Evolutionary conservation across 2,113 vertebrate species (phyloP).

Genomic region (Nyctereutes procyonoides): DNA sequence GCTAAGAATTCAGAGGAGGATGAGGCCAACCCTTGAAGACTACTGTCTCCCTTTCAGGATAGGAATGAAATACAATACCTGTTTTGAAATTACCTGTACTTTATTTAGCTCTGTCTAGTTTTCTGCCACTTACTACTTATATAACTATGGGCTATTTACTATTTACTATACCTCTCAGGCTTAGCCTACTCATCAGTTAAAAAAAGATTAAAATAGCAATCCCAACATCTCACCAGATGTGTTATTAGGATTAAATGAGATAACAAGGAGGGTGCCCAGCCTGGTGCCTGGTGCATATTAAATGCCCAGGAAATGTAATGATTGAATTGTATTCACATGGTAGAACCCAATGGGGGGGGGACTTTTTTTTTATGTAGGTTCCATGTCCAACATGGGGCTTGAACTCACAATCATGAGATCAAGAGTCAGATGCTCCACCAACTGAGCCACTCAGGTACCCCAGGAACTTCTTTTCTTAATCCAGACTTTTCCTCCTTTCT

Average conservation of each 20-base stretch:
- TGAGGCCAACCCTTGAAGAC: neutral
- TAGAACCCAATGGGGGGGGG: neutral
- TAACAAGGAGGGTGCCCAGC: neutral
- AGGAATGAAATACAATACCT: neutral
- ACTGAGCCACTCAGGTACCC: neutral
- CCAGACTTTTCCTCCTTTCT: neutral
- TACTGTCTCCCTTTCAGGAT: neutral
- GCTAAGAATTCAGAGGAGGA: neutral
- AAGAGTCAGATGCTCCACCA: neutral
- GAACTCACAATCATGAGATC: neutral
- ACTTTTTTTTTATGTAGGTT: neutral
- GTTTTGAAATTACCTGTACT: neutral
- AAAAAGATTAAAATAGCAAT: constrained; percentile 12
- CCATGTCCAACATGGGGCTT: neutral
- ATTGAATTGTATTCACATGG: neutral
- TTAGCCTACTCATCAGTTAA: constrained; percentile 35
- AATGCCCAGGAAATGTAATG: neutral
- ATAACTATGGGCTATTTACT: neutral
- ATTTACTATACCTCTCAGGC: neutral
- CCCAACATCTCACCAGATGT: neutral
- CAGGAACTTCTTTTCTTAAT: neutral
- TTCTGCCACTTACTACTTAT: neutral
- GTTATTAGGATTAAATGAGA: constrained; percentile 47
- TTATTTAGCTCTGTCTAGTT: neutral
- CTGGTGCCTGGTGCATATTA: neutral